Evolutionary conservation across 2,888 invertebrate species (phyloP).

Genomic region (Xestia sexstrigata): DNA sequence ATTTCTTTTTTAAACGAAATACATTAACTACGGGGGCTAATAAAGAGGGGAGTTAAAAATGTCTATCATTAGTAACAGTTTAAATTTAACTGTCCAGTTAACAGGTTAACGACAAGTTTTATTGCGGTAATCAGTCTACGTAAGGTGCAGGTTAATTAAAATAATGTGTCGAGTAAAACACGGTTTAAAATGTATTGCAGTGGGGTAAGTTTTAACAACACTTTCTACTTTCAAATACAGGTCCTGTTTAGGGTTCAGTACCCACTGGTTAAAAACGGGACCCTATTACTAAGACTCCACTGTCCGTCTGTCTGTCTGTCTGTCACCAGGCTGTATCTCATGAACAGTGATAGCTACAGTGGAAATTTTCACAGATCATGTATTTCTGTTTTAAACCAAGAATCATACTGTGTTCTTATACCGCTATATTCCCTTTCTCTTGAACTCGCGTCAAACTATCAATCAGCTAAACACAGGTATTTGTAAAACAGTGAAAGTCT

Average conservation of each 20-base stretch:
- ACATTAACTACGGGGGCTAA: conserved; percentile 41
- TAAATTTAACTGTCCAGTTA: conserved; percentile 51
- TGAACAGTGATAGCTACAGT: too few relatives aligned
- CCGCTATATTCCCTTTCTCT: conserved; percentile 33
- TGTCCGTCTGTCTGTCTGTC: too few relatives aligned
- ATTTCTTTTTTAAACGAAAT: conserved; percentile 39
- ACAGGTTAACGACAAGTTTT: conserved; percentile 54
- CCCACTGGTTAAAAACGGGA: too few relatives aligned
- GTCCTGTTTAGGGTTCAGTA: too few relatives aligned
- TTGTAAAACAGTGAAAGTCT: conserved; percentile 40
- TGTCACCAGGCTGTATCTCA: too few relatives aligned
- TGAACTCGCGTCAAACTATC: conserved; percentile 20
- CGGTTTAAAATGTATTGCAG: background rate
- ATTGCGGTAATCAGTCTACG: conserved; percentile 46
- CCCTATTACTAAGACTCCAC: too few relatives aligned
- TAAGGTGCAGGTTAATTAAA: conserved; percentile 36
- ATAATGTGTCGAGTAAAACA: conserved; percentile 14
- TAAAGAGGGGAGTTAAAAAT: conserved; percentile 49
- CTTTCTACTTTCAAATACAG: background rate
- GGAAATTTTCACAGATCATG: too few relatives aligned
- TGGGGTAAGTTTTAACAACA: background rate
- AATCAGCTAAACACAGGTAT: conserved; percentile 39
- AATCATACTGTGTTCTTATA: too few relatives aligned
- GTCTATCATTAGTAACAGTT: conserved; percentile 56
- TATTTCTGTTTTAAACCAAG: too few relatives aligned